Conservation (phyloP, 2,888 invertebrate genomes). For the Drosophila borealis region DNA sequence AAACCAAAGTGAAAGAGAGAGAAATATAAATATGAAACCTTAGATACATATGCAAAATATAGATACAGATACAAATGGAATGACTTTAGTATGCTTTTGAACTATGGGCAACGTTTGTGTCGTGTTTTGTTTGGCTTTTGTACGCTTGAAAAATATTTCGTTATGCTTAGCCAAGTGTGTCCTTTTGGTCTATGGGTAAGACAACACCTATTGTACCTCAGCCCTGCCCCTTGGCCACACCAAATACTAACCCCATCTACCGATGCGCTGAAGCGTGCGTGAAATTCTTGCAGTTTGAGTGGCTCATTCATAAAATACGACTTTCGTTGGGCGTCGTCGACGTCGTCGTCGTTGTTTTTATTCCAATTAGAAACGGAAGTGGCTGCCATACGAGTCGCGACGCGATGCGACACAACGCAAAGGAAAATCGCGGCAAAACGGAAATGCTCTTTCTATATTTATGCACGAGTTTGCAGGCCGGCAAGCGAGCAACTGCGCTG, state of each 20-base stretch:
- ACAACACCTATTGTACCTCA: constrained; percentile 57
- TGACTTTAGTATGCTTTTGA: constrained; percentile 35
- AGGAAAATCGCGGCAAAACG: constrained; percentile 52
- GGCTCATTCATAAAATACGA: constrained; percentile 70
- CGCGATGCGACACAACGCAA: constrained; percentile 1
- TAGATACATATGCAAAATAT: constrained; percentile 26
- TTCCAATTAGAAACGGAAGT: constrained; percentile 77
- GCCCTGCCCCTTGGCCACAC: constrained; percentile 1
- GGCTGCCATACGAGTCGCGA: constrained; percentile 56
- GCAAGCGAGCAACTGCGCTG: constrained; percentile 4
- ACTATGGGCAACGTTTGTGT: constrained; percentile 35
- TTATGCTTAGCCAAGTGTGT: constrained; percentile 78
- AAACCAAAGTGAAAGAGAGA: constrained; percentile 67
- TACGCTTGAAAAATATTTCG: constrained; percentile 74
- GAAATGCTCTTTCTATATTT: constrained; percentile 73
- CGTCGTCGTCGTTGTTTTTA: constrained; percentile 12
- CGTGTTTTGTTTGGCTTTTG: constrained; percentile 42
- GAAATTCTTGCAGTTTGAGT: constrained; percentile 63
- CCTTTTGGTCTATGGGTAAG: constrained; percentile 67
- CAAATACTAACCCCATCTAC: neutral
- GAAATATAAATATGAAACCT: constrained; percentile 29
- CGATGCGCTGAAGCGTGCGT: constrained; percentile 68
- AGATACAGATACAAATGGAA: constrained; percentile 13
- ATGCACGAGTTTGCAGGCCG: constrained; percentile 44
- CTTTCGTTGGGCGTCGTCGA: constrained; percentile 23